phyloP scores from a whole-genome alignment of 1,140 invertebrate genomes.

The Drosophila persimilis region DNA sequence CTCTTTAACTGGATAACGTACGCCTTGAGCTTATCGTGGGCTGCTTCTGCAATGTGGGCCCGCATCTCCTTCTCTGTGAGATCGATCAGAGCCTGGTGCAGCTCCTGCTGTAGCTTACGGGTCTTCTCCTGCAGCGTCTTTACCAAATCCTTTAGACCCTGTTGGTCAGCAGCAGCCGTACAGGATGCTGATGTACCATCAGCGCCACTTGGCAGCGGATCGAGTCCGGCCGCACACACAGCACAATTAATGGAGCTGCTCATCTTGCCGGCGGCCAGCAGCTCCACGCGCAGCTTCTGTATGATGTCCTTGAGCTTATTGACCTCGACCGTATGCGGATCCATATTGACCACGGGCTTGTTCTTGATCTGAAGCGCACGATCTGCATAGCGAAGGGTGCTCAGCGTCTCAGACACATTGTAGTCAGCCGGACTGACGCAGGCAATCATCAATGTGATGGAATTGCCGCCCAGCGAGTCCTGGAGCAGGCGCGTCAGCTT shows the following conservation, averaged over 20 bases:
- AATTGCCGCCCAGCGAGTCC: slow-evolving; percentile 96
- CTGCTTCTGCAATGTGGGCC: slow-evolving; percentile 86
- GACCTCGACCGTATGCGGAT: slow-evolving; percentile 90
- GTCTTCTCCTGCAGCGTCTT: slow-evolving; percentile 80
- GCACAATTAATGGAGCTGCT: slow-evolving; percentile 48
- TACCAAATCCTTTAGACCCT: slow-evolving; percentile 18
- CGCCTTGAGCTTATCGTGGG: slow-evolving; percentile 86
- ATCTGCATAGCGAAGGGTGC: slow-evolving; percentile 95
- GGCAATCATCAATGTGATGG: slow-evolving; percentile 96
- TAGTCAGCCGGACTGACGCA: slow-evolving; percentile 96
- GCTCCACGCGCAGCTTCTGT: slow-evolving; percentile 86
- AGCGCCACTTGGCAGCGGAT: slow-evolving; percentile 8
- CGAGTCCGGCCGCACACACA: slow-evolving; percentile 48
- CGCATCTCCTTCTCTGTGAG: slow-evolving; percentile 85
- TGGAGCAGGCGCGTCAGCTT: slow-evolving; percentile 96
- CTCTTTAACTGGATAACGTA: slow-evolving; percentile 85
- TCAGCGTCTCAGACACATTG: slow-evolving; percentile 94
- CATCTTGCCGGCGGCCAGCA: slow-evolving; percentile 83
- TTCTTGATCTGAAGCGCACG: slow-evolving; percentile 95
- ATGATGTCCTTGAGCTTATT: slow-evolving; percentile 87
- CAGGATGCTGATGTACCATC: neutral
- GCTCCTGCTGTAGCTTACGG: slow-evolving; percentile 84
- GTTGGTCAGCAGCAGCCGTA: slow-evolving; percentile 15
- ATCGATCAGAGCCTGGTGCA: slow-evolving; percentile 86
- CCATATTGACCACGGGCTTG: slow-evolving; percentile 95